phyloP scores from a whole-genome alignment of 2,797 vertebrate species.

The Falco biarmicus region DNA sequence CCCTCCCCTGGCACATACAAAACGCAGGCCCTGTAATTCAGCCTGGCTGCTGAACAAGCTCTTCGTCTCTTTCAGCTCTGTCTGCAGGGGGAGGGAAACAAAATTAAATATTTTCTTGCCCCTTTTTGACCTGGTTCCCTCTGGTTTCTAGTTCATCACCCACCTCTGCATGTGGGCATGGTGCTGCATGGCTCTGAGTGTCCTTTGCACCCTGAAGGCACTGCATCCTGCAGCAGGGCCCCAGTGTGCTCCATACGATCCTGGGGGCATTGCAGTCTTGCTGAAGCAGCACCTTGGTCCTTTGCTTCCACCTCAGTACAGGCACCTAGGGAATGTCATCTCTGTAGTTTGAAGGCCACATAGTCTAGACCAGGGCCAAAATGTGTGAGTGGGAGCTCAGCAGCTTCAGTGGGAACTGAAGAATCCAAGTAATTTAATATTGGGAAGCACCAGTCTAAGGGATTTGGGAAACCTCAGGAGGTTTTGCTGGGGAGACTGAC shows the following conservation, averaged over 20 bases:
- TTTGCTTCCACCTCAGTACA: not conserved
- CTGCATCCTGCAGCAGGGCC: not conserved
- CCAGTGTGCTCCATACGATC: not conserved
- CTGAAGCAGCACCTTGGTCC: not conserved
- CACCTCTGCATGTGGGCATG: not conserved
- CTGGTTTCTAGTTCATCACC: not conserved
- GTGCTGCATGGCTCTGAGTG: not conserved
- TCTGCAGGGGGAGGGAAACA: not conserved
- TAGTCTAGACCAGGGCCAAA: not conserved
- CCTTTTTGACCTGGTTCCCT: not conserved
- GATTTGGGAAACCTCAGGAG: not conserved
- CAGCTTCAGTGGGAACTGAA: not conserved
- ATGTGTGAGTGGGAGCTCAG: not conserved
- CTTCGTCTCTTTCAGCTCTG: not conserved
- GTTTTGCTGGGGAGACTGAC: not conserved
- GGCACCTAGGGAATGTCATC: not conserved
- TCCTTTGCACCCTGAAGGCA: not conserved
- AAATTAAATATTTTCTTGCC: not conserved
- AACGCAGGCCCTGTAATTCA: not conserved
- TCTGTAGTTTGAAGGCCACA: rapidly evolving
- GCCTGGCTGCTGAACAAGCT: not conserved
- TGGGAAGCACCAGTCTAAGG: not conserved
- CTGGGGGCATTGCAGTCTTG: not conserved
- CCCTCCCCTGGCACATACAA: not conserved
- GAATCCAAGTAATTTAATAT: not conserved